Evolutionary conservation across 2,113 vertebrate genomes (phyloP).

Genomic region (Poeciliopsis turrubarensis): DNA sequence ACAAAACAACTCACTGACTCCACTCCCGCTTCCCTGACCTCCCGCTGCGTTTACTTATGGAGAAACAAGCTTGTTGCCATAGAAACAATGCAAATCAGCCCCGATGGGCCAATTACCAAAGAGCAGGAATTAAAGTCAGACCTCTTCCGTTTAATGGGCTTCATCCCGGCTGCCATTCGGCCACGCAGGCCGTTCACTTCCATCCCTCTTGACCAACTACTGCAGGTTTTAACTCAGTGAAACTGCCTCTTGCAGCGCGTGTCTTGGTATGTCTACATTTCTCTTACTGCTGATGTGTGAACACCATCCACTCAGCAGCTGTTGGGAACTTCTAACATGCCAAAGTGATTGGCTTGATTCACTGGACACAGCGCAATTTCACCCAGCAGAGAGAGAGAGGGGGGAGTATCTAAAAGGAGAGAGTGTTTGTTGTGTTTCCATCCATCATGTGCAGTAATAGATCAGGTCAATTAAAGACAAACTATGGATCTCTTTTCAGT

Average conservation of each 20-base stretch:
- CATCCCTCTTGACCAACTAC: constrained; percentile 20
- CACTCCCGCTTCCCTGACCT: neutral
- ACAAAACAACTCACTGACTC: neutral
- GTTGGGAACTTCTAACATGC: constrained; percentile 14
- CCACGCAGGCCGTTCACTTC: constrained; percentile 6
- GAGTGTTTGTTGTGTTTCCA: neutral
- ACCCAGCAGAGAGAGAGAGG: neutral
- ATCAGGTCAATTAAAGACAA: constrained; percentile 52
- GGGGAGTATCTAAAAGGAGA: neutral
- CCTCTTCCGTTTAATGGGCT: constrained; percentile 47
- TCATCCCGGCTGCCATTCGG: constrained; percentile 35
- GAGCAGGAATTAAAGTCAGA: constrained; percentile 63
- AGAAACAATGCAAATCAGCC: constrained; percentile 65
- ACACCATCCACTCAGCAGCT: constrained; percentile 14
- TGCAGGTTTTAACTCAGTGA: constrained; percentile 21
- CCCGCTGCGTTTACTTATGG: constrained; percentile 37
- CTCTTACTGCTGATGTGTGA: neutral
- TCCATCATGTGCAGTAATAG: constrained; percentile 31
- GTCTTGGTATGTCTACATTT: neutral
- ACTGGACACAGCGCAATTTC: constrained; percentile 8
- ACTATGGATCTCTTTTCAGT: constrained; percentile 19
- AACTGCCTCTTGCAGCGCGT: neutral
- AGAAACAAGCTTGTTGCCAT: constrained; percentile 59
- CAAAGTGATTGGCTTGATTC: constrained; percentile 32
- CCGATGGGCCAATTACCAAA: constrained; percentile 64